Percentiles rank a stretch among this genome's conserved stretches.
Conservation (phyloP, 2,888 invertebrate genomes). For the Brachylomia viminalis region DNA sequence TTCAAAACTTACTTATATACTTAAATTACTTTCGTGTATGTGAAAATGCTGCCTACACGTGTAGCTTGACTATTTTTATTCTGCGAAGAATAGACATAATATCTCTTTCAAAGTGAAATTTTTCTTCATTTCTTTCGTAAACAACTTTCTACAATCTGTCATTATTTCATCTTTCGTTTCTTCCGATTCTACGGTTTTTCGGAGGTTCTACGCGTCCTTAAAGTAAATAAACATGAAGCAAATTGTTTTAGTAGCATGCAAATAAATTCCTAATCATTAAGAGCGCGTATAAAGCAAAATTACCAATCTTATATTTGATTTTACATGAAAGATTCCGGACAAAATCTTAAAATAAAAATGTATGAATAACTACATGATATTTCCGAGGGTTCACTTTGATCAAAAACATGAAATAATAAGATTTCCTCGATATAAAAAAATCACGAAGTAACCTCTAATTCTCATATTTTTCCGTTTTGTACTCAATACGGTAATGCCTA, state of each 20-base stretch:
- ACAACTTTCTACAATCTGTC: neutral
- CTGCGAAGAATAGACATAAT: neutral
- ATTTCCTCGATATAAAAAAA: too few species aligned
- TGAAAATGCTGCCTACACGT: neutral
- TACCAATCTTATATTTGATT: too few species aligned
- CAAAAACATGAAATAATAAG: too few species aligned
- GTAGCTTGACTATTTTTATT: neutral
- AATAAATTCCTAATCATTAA: neutral
- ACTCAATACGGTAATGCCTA: too few species aligned
- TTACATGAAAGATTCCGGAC: too few species aligned
- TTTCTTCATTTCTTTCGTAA: neutral
- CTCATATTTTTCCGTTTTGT: too few species aligned
- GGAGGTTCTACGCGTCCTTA: neutral
- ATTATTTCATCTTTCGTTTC: neutral
- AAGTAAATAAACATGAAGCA: neutral
- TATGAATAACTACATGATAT: too few species aligned
- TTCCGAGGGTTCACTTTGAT: too few species aligned
- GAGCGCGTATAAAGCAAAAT: too few species aligned
- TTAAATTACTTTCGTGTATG: too few species aligned
- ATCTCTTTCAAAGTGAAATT: neutral
- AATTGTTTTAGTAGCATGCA: neutral
- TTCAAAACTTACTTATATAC: neutral
- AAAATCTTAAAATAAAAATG: too few species aligned
- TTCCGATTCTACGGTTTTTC: neutral
- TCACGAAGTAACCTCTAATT: too few species aligned